Base-by-base conservation (phyloP, 2,113 vertebrate species). In the Zosterops japonicus region DNA sequence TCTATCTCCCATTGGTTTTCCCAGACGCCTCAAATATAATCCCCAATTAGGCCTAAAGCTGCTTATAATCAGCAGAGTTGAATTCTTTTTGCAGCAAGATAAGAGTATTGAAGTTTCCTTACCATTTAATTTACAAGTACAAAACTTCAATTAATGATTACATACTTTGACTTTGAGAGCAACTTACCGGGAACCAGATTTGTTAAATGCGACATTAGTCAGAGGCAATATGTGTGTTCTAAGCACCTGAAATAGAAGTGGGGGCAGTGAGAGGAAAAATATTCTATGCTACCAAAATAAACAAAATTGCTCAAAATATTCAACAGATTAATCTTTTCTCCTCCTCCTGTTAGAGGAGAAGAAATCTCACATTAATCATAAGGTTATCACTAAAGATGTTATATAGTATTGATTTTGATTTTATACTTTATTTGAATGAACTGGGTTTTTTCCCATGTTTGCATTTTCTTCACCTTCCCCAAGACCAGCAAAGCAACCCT, bases 161-260 rank as follows among this genome's bases (percentile, higher is more conserved):
- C 9, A 7, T 46, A 56, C 36, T 92, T 67, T 80, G 67, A 69
- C 23, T 93, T 77, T 46, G 60, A 91, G 94, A 72, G 72, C 76
- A 90, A 87, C 98, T 98, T 97, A 99, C 99, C 98, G 97, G 25
- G 99, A 99, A 83, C 99, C 99, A 27, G 99, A 98, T 97, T 99
- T 99, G 97, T 99, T 98, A 96, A 99, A 99, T 20, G 98, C 99
- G 24, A 99, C 98, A n/a, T 99, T 99, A 41, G 99, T 99, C 97
- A 99, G 93, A 5, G 99, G 99, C 81, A 99, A 88, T 78, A 99
- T 95, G 90, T 99, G 99, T 63, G 99, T 98, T 96, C 98, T 98
- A 44, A 99, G 98, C 56, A 98, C 98, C 99, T 99, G 96, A 57
- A 97, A 78, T 1, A 60, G 52, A 95, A 93, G 56, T 0, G 0